A percentile compares a stretch with the other conserved stretches of the same genome.
Conservation (phyloP, 2,888 invertebrate genomes). For the Apamea monoglypha region DNA sequence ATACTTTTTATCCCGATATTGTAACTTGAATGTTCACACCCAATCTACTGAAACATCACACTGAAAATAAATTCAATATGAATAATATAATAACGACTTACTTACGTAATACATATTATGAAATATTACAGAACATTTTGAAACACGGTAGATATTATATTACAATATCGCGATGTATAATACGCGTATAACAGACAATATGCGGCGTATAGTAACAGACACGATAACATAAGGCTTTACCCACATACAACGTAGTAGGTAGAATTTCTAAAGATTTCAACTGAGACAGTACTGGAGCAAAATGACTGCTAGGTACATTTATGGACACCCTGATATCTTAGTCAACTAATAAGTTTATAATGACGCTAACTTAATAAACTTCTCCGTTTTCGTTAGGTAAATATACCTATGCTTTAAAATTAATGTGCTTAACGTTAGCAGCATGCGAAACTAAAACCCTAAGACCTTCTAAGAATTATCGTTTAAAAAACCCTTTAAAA, state of each 20-base stretch:
- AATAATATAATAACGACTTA: neutral
- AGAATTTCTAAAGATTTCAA: neutral
- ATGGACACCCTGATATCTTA: no score
- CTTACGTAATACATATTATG: slow-evolving; percentile 16
- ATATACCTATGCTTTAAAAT: neutral
- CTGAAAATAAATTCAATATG: neutral
- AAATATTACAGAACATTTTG: slow-evolving; percentile 13
- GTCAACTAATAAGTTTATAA: neutral
- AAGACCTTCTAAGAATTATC: no score
- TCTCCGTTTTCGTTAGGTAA: neutral
- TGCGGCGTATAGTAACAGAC: slow-evolving; percentile 21
- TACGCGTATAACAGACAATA: slow-evolving; percentile 3
- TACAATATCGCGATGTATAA: slow-evolving; percentile 13
- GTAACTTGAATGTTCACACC: no score
- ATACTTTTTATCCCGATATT: no score
- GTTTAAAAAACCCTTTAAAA: neutral
- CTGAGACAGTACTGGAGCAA: no score
- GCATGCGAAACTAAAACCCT: neutral
- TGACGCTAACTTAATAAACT: neutral
- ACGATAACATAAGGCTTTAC: slow-evolving; percentile 43
- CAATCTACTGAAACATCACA: neutral
- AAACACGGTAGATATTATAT: neutral
- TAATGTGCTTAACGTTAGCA: neutral
- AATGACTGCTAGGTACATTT: neutral
- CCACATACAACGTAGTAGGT: neutral